Evolutionary conservation across 2,888 invertebrate species (phyloP).

Genomic region (Cenopis cana): DNA sequence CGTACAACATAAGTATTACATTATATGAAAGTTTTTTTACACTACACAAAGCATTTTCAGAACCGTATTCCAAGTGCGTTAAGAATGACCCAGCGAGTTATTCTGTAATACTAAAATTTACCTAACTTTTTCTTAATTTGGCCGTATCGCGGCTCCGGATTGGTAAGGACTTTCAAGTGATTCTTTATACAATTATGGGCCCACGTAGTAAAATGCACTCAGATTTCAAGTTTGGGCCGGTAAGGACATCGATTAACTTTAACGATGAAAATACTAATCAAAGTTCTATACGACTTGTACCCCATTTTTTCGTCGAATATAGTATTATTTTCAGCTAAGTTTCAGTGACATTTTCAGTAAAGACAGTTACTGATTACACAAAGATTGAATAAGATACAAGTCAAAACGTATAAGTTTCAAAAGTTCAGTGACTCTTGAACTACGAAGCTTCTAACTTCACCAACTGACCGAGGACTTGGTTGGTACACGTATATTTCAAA

Average conservation of each 20-base stretch:
- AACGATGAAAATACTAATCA: too few species aligned
- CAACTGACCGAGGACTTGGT: not conserved
- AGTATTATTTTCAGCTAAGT: too few species aligned
- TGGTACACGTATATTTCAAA: not conserved
- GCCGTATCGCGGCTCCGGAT: too few species aligned
- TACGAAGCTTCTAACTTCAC: not conserved
- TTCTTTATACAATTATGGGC: too few species aligned
- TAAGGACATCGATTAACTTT: too few species aligned
- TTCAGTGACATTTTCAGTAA: not conserved
- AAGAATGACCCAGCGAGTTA: not conserved
- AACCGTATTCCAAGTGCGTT: not conserved
- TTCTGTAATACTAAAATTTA: too few species aligned
- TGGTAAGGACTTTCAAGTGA: not conserved
- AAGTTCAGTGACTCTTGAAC: slow-evolving; percentile 5
- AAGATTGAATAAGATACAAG: not conserved
- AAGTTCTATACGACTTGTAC: too few species aligned
- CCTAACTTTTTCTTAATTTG: too few species aligned
- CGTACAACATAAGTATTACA: not conserved
- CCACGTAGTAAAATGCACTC: too few species aligned
- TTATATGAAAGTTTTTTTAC: too few species aligned
- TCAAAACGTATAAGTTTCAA: not conserved
- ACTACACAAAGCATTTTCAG: not conserved
- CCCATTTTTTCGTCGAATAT: too few species aligned
- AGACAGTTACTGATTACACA: not conserved
- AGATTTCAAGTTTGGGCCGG: too few species aligned